Evolutionary conservation across 2,888 invertebrate genomes (phyloP).

Genomic region (Drosophila longiperda): DNA sequence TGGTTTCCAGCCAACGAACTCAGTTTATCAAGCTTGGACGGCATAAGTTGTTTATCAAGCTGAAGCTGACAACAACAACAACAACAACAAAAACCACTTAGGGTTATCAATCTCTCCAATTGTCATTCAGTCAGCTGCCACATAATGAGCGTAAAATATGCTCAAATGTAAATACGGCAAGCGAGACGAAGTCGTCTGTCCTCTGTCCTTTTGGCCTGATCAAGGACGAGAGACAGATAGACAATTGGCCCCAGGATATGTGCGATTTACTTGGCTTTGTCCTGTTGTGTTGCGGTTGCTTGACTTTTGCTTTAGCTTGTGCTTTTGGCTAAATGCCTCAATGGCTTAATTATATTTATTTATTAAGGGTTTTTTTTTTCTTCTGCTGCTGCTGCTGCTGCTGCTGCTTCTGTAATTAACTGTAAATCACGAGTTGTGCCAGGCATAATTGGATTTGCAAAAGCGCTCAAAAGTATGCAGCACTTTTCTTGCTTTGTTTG

Average conservation of each 20-base stretch:
- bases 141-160: conserved; percentile 36
- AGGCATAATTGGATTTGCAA: conserved; percentile 53
- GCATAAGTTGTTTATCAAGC: conserved; percentile 19
- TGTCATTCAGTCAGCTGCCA: conserved; percentile 10
- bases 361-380: conserved; percentile 13
- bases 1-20: conserved; percentile 13
- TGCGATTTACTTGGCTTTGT: conserved; percentile 28
- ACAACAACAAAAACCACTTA: neutral
- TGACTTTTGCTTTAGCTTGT: conserved; percentile 29
- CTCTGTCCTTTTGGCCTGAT: conserved; percentile 5
- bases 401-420: conserved; percentile 49
- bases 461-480: conserved; percentile 42
- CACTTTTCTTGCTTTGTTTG: conserved; percentile 23
- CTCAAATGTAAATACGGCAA: conserved; percentile 39
- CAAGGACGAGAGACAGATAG: conserved; percentile 19
- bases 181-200: conserved; percentile 3
- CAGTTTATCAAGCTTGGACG: conserved; percentile 16
- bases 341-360: conserved; percentile 68
- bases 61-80: conserved; percentile 18
- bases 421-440: conserved; percentile 48
- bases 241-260: conserved; percentile 36
- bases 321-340: conserved; percentile 52
- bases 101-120: conserved; percentile 16
- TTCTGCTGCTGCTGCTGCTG: neutral
- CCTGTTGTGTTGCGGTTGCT: conserved; percentile 28